Percentiles rank a stretch among this genome's conserved stretches.
Conservation (phyloP, 2,888 invertebrate species). For the Pandemis cinnamomeana region DNA sequence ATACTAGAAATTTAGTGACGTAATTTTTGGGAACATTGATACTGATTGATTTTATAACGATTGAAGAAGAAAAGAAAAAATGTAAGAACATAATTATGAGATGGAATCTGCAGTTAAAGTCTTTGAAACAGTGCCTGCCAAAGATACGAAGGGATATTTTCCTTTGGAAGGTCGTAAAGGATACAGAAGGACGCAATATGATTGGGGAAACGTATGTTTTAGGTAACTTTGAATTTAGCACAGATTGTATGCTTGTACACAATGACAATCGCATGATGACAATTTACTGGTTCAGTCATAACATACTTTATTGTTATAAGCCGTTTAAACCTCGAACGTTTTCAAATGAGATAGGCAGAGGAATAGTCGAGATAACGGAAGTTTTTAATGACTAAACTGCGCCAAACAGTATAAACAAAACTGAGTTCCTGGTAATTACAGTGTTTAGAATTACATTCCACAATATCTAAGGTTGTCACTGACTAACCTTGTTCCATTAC, state of each 20-base stretch:
- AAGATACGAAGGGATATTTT: no score
- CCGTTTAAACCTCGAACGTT: slow-evolving; percentile 20
- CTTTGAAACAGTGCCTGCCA: no score
- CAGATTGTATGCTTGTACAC: no score
- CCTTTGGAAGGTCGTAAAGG: no score
- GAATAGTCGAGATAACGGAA: not conserved
- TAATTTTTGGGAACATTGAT: no score
- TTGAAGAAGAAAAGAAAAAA: not conserved
- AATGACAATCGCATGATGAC: not conserved
- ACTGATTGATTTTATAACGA: not conserved
- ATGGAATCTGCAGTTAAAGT: not conserved
- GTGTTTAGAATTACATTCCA: not conserved
- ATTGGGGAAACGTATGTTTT: no score
- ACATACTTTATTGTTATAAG: slow-evolving; percentile 13
- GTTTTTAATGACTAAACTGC: not conserved
- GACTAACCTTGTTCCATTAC: no score
- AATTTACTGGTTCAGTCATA: not conserved
- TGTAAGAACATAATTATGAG: not conserved
- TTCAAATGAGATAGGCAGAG: slow-evolving; percentile 10
- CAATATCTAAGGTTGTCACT: not conserved
- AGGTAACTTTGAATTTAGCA: no score
- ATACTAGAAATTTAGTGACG: no score
- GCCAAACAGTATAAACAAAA: not conserved
- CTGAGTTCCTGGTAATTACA: not conserved
- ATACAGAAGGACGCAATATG: no score